A percentile compares a stretch with the other conserved stretches of the same genome.
phyloP scores from a whole-genome alignment of 1,140 invertebrate genomes.

The Eriocheir sinensis region DNA sequence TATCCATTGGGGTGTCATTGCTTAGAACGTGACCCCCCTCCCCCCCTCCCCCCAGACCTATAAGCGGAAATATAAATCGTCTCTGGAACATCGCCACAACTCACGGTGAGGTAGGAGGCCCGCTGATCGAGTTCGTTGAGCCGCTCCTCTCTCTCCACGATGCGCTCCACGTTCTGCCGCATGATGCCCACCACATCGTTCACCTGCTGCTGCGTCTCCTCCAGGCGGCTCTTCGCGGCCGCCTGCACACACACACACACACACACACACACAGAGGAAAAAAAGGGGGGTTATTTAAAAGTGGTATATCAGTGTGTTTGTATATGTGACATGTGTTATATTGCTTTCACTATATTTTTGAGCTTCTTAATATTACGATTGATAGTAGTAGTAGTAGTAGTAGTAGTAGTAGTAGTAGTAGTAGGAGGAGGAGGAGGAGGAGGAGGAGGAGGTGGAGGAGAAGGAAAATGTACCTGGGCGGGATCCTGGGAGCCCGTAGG shows the following conservation, averaged over 20 bases:
- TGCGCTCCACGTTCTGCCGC: constrained; percentile 80
- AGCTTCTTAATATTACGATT: not conserved
- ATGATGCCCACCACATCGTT: constrained; percentile 80
- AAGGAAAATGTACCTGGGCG: constrained; percentile 18
- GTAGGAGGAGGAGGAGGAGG: not conserved
- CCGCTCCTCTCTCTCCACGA: constrained; percentile 80
- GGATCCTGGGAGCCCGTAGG: constrained; percentile 34
- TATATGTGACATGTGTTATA: not conserved
- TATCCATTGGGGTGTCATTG: no score
- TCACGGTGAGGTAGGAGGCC: constrained; percentile 78
- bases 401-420: not conserved
- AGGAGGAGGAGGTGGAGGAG: no score
- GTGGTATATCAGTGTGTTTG: not conserved
- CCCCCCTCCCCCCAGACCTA: no score
- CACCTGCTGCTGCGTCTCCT: constrained; percentile 78
- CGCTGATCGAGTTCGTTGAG: constrained; percentile 79
- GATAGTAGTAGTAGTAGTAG: not conserved
- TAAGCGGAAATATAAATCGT: no score
- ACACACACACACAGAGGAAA: no score
- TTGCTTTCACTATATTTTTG: no score
- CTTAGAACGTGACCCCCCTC: no score
- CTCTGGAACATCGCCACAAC: not conserved
- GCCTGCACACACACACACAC: not conserved
- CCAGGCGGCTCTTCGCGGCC: constrained; percentile 57
- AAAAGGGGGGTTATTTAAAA: no score